Percentiles rank a stretch among this genome's conserved stretches.
Conservation (phyloP, 2,888 invertebrate species). For the Papilio protenor region DNA sequence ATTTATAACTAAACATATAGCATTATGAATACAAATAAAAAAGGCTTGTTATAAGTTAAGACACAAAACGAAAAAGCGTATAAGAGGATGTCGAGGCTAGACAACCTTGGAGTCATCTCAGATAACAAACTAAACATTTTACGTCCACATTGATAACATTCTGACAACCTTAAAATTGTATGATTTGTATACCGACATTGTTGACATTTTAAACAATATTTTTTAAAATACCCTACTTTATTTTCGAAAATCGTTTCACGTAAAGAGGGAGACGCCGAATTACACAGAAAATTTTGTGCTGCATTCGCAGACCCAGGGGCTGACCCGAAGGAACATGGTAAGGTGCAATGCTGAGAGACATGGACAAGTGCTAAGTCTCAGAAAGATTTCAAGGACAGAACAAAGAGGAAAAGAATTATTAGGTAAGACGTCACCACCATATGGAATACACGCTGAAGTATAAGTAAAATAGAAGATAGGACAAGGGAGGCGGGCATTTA, state of each 20-base stretch:
- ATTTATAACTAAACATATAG: background rate
- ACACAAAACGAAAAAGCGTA: background rate
- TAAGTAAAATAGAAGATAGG: too few species aligned
- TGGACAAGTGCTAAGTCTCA: background rate
- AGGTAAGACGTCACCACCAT: background rate
- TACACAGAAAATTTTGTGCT: too few species aligned
- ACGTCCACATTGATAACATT: constrained; percentile 10
- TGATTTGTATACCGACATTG: background rate
- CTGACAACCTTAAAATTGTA: constrained; percentile 6
- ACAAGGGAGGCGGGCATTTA: too few species aligned
- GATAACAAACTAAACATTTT: constrained; percentile 13
- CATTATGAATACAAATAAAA: background rate
- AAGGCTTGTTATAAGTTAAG: background rate
- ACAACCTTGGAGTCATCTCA: constrained; percentile 20
- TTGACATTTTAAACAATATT: background rate
- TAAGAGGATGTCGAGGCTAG: background rate
- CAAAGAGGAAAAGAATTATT: too few species aligned
- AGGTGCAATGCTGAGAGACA: background rate
- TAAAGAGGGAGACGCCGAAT: too few species aligned
- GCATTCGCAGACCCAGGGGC: background rate
- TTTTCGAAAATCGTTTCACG: too few species aligned
- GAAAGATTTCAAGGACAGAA: too few species aligned
- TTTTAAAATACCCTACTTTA: background rate
- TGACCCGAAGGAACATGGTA: background rate
- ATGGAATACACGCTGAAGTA: background rate